Evolutionary conservation across 2,797 vertebrate species (phyloP).

Genomic region (Alectoris magna): DNA sequence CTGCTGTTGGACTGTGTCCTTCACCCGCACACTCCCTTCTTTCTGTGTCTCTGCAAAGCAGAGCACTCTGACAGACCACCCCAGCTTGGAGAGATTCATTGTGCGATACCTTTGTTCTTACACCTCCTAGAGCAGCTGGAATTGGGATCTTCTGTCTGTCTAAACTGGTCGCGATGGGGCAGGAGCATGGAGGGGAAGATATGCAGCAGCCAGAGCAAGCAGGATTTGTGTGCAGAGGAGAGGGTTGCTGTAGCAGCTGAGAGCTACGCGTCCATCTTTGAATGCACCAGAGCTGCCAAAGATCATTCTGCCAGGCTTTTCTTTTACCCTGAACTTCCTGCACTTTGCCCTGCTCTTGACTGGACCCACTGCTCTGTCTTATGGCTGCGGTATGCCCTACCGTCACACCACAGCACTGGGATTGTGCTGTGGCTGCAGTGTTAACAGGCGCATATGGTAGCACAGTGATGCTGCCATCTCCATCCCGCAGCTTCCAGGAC

Average conservation of each 20-base stretch:
- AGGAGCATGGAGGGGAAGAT: neutral
- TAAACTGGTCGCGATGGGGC: neutral
- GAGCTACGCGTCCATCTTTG: neutral
- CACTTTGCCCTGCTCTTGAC: neutral
- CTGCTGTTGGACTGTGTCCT: too few relatives aligned
- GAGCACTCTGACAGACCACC: neutral
- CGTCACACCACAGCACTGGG: rapidly evolving
- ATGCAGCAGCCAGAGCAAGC: neutral
- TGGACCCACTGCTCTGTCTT: neutral
- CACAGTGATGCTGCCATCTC: neutral
- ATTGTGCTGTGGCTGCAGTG: neutral
- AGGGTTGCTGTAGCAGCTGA: neutral
- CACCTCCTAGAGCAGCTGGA: neutral
- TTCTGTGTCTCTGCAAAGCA: neutral
- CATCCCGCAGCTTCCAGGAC: neutral
- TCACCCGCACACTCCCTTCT: too few relatives aligned
- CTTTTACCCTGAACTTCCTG: neutral
- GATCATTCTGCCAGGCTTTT: neutral
- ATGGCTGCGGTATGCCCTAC: neutral
- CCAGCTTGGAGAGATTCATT: neutral
- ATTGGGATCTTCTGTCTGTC: neutral
- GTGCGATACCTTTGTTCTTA: neutral
- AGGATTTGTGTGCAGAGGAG: neutral
- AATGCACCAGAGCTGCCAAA: neutral
- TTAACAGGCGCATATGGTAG: rapidly evolving